Percentiles rank a stretch among this genome's conserved stretches.
Evolutionary conservation across 2,888 invertebrate species (phyloP).

Genomic region (Neria commutata): DNA sequence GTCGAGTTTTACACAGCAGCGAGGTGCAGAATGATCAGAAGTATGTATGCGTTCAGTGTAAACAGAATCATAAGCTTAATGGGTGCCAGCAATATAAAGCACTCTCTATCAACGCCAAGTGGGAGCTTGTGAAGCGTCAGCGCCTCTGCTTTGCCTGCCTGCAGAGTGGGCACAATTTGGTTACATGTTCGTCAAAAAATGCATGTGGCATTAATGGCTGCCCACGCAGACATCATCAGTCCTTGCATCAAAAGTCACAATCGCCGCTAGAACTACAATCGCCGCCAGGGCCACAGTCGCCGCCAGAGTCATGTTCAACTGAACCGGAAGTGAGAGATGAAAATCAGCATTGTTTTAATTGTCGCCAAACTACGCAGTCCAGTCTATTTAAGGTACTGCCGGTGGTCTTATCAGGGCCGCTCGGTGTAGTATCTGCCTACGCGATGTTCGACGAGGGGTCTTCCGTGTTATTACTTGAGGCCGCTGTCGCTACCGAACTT

Average conservation of each 20-base stretch:
- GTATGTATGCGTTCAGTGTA: background rate
- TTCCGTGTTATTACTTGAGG: conserved; percentile 17
- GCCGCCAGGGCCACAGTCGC: too few species aligned
- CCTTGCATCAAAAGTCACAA: too few species aligned
- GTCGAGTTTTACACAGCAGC: too few species aligned
- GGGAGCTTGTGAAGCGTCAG: background rate
- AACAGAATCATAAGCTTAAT: background rate
- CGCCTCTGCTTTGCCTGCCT: background rate
- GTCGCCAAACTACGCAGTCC: background rate
- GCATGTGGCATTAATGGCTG: background rate
- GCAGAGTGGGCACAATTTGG: background rate
- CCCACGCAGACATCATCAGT: background rate
- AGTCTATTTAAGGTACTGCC: background rate
- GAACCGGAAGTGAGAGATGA: too few species aligned
- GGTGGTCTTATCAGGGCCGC: background rate
- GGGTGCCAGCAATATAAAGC: background rate
- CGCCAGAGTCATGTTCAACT: too few species aligned
- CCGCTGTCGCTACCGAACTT: conserved; percentile 4
- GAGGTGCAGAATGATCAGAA: too few species aligned
- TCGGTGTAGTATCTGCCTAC: background rate
- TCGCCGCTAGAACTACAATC: too few species aligned
- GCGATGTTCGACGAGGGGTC: conserved; percentile 24
- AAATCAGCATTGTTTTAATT: background rate
- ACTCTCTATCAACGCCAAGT: background rate
- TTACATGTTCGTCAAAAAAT: background rate